A percentile compares a stretch with the other conserved stretches of the same genome.
phyloP scores from a whole-genome alignment of 35 echinoderm and acorn worm genomes.

The Eucidaris tribuloides region DNA sequence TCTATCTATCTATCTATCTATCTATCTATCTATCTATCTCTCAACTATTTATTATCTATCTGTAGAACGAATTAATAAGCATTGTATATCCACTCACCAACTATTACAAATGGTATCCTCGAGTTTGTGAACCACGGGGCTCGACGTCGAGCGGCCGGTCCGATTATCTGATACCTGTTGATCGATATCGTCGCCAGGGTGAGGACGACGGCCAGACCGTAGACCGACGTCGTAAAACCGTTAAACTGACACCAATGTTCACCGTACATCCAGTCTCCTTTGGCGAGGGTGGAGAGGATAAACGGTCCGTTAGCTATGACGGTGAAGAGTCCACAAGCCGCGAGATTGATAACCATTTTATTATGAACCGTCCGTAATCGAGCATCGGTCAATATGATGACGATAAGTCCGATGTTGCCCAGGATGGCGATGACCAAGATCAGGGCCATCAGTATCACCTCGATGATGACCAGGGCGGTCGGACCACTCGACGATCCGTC shows the following conservation, averaged over 20 bases:
- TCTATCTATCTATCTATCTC: too few species aligned
- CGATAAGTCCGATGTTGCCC: slow-evolving; percentile 54
- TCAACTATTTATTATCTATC: too few species aligned
- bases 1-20: too few species aligned
- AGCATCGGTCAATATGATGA: slow-evolving; percentile 63
- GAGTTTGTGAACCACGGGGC: slow-evolving; percentile 41
- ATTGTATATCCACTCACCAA: too few species aligned
- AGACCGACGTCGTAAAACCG: slow-evolving; percentile 86
- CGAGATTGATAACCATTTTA: slow-evolving; percentile 80
- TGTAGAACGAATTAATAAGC: too few species aligned
- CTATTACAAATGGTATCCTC: slow-evolving; percentile 34
- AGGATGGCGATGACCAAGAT: slow-evolving; percentile 52
- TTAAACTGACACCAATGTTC: slow-evolving; percentile 67
- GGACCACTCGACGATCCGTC: not conserved
- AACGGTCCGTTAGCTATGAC: slow-evolving; percentile 77
- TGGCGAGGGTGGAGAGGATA: slow-evolving; percentile 30
- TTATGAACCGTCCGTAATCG: slow-evolving; percentile 78
- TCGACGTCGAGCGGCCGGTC: slow-evolving; percentile 14
- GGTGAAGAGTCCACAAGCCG: slow-evolving; percentile 74
- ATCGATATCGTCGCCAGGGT: slow-evolving; percentile 85
- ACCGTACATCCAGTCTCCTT: slow-evolving; percentile 35
- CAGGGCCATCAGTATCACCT: slow-evolving; percentile 38
- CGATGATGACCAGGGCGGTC: not conserved
- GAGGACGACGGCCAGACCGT: slow-evolving; percentile 64
- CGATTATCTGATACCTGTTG: slow-evolving; percentile 73